Conservation (phyloP, 2,797 vertebrate species). For the Aldrovandia affinis region DNA sequence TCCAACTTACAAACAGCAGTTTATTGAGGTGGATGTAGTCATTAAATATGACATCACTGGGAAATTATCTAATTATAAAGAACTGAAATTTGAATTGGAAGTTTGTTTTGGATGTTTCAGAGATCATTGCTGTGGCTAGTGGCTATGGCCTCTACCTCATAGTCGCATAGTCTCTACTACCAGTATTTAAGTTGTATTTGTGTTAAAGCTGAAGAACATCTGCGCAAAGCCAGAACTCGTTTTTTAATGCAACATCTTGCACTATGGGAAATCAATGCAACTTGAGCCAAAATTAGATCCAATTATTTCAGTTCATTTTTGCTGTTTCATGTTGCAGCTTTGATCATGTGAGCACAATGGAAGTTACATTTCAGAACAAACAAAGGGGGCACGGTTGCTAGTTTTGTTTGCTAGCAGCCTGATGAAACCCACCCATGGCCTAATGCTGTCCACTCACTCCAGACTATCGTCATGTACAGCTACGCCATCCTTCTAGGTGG, state of each 20-base stretch:
- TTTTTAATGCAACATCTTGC: background rate
- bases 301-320: background rate
- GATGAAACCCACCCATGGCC: background rate
- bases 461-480: background rate
- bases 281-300: background rate
- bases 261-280: background rate
- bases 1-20: background rate
- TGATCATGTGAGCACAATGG: background rate
- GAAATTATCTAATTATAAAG: background rate
- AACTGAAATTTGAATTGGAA: background rate
- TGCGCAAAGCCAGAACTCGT: background rate
- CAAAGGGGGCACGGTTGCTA: background rate
- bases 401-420: background rate
- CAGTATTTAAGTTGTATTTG: background rate
- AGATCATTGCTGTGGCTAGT: background rate
- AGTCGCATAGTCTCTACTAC: background rate
- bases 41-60: background rate
- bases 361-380: background rate
- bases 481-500: background rate
- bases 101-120: conserved; percentile 9
- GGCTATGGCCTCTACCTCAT: background rate
- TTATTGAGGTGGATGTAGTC: background rate
- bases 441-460: background rate
- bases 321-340: background rate
- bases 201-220: background rate